Percentiles rank a stretch among this genome's conserved stretches.
phyloP scores from a whole-genome alignment of 2,888 invertebrate species.

The Formica aserva region DNA sequence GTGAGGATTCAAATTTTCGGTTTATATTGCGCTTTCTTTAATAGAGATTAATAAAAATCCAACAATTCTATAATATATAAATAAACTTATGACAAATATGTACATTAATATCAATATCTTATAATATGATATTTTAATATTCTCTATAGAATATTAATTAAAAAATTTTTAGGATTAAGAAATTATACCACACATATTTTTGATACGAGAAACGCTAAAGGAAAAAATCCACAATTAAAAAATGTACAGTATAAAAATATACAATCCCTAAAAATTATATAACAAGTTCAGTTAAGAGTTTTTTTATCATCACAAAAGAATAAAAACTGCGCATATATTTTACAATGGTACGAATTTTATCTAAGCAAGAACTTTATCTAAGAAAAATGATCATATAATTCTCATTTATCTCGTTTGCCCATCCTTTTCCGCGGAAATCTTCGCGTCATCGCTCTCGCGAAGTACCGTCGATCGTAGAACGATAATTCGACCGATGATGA shows the following conservation, averaged over 20 bases:
- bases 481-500: conserved; percentile 58
- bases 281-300: background rate
- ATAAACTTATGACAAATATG: background rate
- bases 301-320: background rate
- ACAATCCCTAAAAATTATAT: background rate
- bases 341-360: background rate
- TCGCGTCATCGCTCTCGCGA: conserved; percentile 62
- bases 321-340: background rate
- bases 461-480: conserved; percentile 61
- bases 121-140: background rate
- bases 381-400: background rate
- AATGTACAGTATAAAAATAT: background rate
- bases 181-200: background rate
- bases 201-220: background rate
- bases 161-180: background rate
- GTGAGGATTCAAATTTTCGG: conserved; percentile 22
- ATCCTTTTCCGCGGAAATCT: conserved; percentile 29
- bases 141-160: background rate
- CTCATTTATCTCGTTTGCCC: background rate
- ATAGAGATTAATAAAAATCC: background rate
- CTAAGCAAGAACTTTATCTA: background rate
- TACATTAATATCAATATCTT: background rate
- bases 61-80: background rate
- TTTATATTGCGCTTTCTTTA: conserved; percentile 6
- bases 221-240: background rate